These are phyloP conservation scores for Zophobas morio DNA, from an alignment of 1,140 invertebrate species.

Conservation along the genomic window DNA sequence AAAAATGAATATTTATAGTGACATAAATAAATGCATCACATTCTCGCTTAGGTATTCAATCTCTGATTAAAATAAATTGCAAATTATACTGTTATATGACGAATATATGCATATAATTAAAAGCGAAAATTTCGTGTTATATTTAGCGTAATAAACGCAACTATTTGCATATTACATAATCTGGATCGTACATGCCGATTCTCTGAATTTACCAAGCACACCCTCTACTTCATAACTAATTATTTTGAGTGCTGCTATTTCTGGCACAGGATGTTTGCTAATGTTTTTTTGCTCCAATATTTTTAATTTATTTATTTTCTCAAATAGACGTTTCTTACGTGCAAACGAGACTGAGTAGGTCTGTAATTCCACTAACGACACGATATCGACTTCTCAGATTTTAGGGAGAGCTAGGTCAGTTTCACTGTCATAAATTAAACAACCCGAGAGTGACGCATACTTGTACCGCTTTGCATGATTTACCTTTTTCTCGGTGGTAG, in stretches of 20 bases:
- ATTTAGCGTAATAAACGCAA: too few species aligned
- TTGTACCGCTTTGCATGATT: constrained; percentile 41
- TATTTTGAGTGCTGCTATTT: neutral
- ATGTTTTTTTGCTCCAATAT: neutral
- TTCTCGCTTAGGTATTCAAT: too few species aligned
- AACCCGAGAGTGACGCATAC: constrained; percentile 23
- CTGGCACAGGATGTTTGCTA: neutral
- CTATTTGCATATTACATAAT: too few species aligned
- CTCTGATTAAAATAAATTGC: too few species aligned
- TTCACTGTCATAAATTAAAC: constrained; percentile 24
- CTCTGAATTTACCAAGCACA: constrained; percentile 10
- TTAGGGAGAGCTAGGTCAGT: constrained; percentile 1
- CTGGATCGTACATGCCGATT: neutral
- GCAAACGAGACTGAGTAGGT: neutral
- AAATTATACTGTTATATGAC: too few species aligned
- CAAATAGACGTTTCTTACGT: too few species aligned
- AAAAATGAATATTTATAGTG: too few species aligned
- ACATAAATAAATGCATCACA: too few species aligned
- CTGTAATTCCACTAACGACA: neutral
- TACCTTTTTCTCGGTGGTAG: constrained; percentile 18
- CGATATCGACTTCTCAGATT: neutral
- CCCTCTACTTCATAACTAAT: neutral
- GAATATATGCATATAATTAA: too few species aligned
- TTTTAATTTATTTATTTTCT: neutral
- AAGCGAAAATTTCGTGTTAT: too few species aligned